A percentile compares a stretch with the other conserved stretches of the same genome.
Conservation (phyloP, 2,888 invertebrate species). For the Tipula helvola region DNA sequence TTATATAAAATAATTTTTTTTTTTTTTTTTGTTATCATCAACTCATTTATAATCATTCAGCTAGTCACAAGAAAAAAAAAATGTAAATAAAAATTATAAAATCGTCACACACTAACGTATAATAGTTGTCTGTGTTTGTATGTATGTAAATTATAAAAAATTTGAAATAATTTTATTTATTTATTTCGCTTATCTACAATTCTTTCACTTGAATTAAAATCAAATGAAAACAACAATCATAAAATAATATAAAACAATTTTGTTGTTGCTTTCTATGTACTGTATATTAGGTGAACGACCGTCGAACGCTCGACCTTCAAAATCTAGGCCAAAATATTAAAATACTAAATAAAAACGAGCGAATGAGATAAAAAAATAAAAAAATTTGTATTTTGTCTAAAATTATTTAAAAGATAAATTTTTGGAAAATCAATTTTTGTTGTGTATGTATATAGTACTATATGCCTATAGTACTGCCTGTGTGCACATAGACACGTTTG, state of each 20-base stretch:
- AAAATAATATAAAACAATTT: background rate
- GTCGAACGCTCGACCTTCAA: conserved; percentile 35
- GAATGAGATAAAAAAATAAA: conserved; percentile 5
- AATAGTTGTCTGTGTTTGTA: background rate
- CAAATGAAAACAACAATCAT: background rate
- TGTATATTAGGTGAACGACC: conserved; percentile 33
- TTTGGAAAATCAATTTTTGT: background rate
- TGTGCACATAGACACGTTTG: background rate
- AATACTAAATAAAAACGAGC: background rate
- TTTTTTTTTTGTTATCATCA: background rate
- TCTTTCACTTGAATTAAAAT: background rate
- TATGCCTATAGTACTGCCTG: background rate
- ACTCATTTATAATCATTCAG: background rate
- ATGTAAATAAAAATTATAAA: background rate
- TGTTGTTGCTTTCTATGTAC: conserved; percentile 11
- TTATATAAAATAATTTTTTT: background rate
- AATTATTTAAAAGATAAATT: background rate
- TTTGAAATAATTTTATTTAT: background rate
- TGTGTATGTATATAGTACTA: background rate
- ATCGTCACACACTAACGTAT: background rate
- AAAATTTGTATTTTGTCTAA: conserved; percentile 5
- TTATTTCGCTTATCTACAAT: conserved; percentile 4
- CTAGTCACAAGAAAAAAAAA: background rate
- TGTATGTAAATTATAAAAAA: background rate
- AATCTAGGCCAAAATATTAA: conserved; percentile 31